Evolutionary conservation across 2,113 vertebrate genomes (phyloP), one percentile per base, ranked within the genome.

Genomic region (Origma solitaria): DNA sequence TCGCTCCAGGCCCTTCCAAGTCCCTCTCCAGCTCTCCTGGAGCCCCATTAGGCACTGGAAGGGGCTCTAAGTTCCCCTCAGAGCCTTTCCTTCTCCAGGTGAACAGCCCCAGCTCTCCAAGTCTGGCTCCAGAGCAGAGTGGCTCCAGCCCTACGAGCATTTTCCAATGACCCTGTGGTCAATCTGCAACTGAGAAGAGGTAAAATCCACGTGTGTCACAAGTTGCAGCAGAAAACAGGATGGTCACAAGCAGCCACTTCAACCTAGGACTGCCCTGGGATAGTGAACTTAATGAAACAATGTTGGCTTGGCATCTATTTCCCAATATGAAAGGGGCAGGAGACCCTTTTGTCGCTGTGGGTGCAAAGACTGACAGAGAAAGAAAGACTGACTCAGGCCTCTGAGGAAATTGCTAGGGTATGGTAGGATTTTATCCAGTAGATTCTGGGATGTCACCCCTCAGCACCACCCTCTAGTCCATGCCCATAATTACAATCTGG

Each of bases 401-500:
- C 23, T 4, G 2, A 87, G 31, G 30, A 27, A 77, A 44, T 31
- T 58, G 78, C 35, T 47, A 35, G 38, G 15, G 10, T 37, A 24
- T 1, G 10, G 0, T 40, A 0, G 0, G 62, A 82, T 21, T 75
- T 89, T 61, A 7, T 47, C 17, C 3, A 7, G 6, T 16, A 47
- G 45, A 28, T 23, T 7, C 12, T 77, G 69, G 12, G 12, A 7
- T 49, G 40, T 35, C 6, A 1, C 8, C 10, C 7, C 49, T 45
- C 37, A 49, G 8, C 51, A 66, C 6, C 24, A 40, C 10, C 19
- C 22, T 72, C 37, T 18, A 42, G 20, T 42, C 30, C 8, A 1
- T 4, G 5, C 28, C 33, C 66, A 10, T 82, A 62, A 3, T 57
- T 76, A 51, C 10, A 45, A 1, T 6, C 30, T 77, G 56, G 33